Evolutionary conservation across 2,888 invertebrate species (phyloP).

Genomic region (Polyommatus icarus): DNA sequence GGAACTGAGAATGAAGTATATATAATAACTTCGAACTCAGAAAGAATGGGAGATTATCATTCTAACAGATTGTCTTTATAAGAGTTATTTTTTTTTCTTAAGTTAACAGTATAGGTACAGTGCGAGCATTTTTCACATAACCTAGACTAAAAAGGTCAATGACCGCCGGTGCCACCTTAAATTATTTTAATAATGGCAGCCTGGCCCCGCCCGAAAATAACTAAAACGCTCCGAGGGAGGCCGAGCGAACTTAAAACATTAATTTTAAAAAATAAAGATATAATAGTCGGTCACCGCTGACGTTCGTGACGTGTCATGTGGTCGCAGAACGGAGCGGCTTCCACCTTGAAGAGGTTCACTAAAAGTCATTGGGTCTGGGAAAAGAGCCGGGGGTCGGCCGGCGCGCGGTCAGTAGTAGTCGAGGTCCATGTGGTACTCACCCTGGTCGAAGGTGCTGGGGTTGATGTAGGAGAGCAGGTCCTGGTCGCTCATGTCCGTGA

Average conservation of each 20-base stretch:
- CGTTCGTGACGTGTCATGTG: not conserved
- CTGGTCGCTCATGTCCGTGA: constrained; percentile 92
- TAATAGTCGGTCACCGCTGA: not conserved
- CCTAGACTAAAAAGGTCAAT: no score
- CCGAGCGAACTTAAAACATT: not conserved
- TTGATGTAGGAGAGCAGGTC: constrained; percentile 94
- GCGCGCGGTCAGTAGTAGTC: constrained; percentile 47
- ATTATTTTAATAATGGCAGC: constrained; percentile 2
- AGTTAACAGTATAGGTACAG: no score
- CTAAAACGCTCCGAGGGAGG: not conserved
- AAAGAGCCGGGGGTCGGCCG: not conserved
- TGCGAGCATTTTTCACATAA: no score
- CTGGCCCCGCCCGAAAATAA: not conserved
- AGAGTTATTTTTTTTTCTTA: no score
- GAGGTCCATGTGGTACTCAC: constrained; percentile 74
- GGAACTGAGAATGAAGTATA: no score
- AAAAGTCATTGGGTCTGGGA: not conserved
- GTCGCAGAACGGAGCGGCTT: not conserved
- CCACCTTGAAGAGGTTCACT: not conserved
- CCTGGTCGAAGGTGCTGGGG: constrained; percentile 93
- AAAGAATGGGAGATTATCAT: no score
- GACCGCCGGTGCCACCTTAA: no score
- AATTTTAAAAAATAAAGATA: not conserved
- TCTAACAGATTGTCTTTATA: no score
- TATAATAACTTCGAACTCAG: no score